These are phyloP conservation scores for Embiotoca jacksoni DNA, from an alignment of 2,113 vertebrate species.

Conservation along the genomic window DNA sequence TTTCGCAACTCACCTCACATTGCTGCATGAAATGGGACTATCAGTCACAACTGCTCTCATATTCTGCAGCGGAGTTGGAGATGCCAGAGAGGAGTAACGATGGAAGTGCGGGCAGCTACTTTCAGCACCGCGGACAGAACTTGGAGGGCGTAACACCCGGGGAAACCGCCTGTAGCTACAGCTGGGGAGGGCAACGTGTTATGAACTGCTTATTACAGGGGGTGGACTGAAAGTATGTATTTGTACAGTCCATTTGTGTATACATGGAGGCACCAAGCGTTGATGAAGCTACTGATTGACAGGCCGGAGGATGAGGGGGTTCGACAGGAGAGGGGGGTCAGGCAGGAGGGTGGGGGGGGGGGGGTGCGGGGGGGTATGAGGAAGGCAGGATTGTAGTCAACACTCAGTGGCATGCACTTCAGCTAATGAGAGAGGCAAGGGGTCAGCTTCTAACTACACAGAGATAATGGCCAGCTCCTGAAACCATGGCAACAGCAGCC, in stretches of 20 bases:
- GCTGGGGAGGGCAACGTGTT: conserved; percentile 23
- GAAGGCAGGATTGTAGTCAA: conserved; percentile 74
- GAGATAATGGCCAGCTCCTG: conserved; percentile 81
- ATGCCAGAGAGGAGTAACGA: conserved; percentile 44
- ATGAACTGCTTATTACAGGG: conserved; percentile 35
- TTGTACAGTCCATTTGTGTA: background rate
- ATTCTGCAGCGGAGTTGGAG: conserved; percentile 12
- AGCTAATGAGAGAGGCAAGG: conserved; percentile 83
- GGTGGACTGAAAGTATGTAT: background rate
- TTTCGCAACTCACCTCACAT: conserved; percentile 8
- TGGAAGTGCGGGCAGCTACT: conserved; percentile 37
- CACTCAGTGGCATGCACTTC: conserved; percentile 78
- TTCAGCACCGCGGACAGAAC: conserved; percentile 76
- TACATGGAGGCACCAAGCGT: background rate
- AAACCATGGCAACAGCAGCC: conserved; percentile 83
- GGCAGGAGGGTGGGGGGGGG: conserved; percentile 29
- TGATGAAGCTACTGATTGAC: conserved; percentile 62
- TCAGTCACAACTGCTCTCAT: conserved; percentile 5
- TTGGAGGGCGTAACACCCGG: conserved; percentile 3
- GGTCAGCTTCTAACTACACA: conserved; percentile 81
- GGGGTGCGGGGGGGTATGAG: conserved; percentile 52
- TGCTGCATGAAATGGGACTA: conserved; percentile 8
- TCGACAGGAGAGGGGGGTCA: conserved; percentile 9
- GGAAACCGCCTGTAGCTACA: conserved; percentile 11
- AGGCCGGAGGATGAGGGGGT: conserved; percentile 37